Percentiles rank a stretch among this genome's conserved stretches.
Evolutionary conservation across 1,140 invertebrate species (phyloP).

Genomic region (Pomacea maculata): DNA sequence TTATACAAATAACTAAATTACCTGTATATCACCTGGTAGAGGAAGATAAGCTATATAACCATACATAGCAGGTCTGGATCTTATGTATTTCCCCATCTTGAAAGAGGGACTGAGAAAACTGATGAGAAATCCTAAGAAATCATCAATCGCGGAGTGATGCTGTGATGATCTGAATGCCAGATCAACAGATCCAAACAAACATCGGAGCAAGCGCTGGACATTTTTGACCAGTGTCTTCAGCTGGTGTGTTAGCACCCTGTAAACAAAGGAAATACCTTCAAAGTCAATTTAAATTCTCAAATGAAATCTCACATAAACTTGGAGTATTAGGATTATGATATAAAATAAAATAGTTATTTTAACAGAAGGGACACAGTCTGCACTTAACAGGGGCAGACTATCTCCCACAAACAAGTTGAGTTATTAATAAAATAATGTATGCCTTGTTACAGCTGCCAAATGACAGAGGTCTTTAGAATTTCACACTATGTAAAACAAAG

Average conservation of each 20-base stretch:
- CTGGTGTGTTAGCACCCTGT: conserved; percentile 24
- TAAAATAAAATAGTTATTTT: not conserved
- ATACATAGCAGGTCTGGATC: not conserved
- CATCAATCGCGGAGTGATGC: conserved; percentile 21
- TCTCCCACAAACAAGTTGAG: not conserved
- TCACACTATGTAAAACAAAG: too few relatives aligned
- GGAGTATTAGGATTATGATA: not conserved
- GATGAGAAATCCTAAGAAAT: conserved; percentile 17
- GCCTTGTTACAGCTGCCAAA: too few relatives aligned
- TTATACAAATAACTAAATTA: conserved; percentile 28
- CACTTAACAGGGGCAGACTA: not conserved
- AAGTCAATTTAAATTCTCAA: not conserved
- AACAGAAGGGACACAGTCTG: not conserved
- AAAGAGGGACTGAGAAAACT: not conserved
- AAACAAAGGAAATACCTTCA: not conserved
- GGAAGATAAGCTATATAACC: conserved; percentile 28
- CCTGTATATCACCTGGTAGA: conserved; percentile 28
- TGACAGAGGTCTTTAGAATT: too few relatives aligned
- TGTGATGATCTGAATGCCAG: conserved; percentile 28
- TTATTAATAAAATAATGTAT: not conserved
- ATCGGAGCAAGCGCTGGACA: conserved; percentile 34
- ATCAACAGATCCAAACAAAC: conserved; percentile 43
- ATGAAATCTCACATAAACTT: not conserved
- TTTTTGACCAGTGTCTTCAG: conserved; percentile 31
- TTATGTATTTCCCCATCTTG: not conserved